Conservation (phyloP, 2,888 invertebrate genomes). For the Halictus quadricinctus region DNA sequence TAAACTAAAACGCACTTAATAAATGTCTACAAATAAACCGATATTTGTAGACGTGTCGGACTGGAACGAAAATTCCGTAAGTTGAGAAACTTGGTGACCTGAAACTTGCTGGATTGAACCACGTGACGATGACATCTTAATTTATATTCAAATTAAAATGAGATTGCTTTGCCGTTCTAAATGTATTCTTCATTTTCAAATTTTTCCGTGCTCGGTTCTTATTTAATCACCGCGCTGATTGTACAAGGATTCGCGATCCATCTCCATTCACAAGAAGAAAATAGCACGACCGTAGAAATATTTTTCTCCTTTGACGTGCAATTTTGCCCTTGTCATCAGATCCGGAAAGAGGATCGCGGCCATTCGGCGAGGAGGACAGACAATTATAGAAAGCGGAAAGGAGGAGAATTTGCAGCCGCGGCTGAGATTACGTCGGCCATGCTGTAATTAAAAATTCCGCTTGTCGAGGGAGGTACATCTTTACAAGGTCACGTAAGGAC, state of each 20-base stretch:
- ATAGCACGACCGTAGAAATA: not conserved
- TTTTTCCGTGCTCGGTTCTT: not conserved
- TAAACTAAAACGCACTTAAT: not conserved
- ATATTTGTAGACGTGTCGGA: not conserved
- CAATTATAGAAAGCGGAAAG: constrained; percentile 20
- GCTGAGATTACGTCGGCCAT: constrained; percentile 12
- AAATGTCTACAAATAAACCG: not conserved
- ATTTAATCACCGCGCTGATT: not conserved
- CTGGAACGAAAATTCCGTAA: not conserved
- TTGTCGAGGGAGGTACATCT: not conserved
- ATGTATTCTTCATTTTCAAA: not conserved
- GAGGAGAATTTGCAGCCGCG: constrained; percentile 6
- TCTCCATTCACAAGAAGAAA: not conserved
- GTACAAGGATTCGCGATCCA: too few relatives aligned
- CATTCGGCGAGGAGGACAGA: constrained; percentile 13
- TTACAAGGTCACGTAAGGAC: not conserved
- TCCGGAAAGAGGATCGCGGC: not conserved
- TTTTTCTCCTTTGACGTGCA: not conserved
- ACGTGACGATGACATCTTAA: not conserved
- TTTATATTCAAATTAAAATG: constrained; percentile 7
- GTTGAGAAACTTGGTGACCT: not conserved
- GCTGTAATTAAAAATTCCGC: constrained; percentile 44
- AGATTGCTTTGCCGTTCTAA: not conserved
- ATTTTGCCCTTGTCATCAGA: constrained; percentile 15
- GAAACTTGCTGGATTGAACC: not conserved